These are phyloP conservation scores for Phengaris arion DNA, from an alignment of 2,888 invertebrate species.

Conservation along the genomic window DNA sequence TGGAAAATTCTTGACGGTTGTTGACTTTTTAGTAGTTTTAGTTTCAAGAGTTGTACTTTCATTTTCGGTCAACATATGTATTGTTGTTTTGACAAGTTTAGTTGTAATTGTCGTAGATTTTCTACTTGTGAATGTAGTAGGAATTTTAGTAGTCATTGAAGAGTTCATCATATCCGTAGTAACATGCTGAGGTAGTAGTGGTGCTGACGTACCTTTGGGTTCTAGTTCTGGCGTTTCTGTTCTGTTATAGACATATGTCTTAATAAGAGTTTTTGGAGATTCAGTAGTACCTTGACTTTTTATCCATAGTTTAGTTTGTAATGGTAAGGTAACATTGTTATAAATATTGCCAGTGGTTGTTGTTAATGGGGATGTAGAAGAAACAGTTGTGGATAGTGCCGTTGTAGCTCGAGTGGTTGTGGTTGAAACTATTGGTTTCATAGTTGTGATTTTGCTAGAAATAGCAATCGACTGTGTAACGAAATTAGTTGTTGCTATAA, in stretches of 20 bases:
- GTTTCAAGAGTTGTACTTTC: constrained; percentile 39
- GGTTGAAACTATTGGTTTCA: constrained; percentile 11
- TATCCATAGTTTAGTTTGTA: constrained; percentile 31
- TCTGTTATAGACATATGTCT: constrained; percentile 45
- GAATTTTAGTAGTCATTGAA: constrained; percentile 34
- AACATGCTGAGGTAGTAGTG: constrained; percentile 38
- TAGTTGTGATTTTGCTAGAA: constrained; percentile 27
- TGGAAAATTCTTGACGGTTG: constrained; percentile 50
- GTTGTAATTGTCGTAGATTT: constrained; percentile 21
- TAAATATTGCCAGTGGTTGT: constrained; percentile 37
- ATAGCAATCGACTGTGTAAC: constrained; percentile 36
- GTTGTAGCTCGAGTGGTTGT: constrained; percentile 8
- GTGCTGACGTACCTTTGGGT: constrained; percentile 38
- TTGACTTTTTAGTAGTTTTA: constrained; percentile 52
- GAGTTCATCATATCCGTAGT: constrained; percentile 37
- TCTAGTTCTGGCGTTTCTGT: constrained; percentile 45
- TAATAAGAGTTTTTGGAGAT: constrained; percentile 37
- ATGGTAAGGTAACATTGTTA: constrained; percentile 34
- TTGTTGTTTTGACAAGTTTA: constrained; percentile 33
- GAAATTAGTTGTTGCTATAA: constrained; percentile 33
- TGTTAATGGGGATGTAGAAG: constrained; percentile 35
- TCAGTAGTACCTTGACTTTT: constrained; percentile 30
- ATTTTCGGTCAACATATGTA: constrained; percentile 39
- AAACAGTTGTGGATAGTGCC: constrained; percentile 11
- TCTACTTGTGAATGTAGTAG: constrained; percentile 28